Evolutionary conservation across 1,140 invertebrate genomes (phyloP).

Genomic region (Lerema accius): DNA sequence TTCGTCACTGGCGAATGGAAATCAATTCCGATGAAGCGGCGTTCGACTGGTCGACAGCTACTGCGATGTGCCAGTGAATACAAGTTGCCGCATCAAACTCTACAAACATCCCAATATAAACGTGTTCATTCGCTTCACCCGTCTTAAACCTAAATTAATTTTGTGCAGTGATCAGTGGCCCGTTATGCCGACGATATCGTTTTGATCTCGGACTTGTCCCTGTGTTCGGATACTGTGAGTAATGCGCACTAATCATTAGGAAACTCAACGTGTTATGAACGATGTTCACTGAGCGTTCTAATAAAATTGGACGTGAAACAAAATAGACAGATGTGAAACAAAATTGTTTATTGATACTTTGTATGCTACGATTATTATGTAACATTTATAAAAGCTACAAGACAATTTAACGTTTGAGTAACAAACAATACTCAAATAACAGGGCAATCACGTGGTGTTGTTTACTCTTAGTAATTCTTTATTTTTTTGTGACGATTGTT

Average conservation of each 20-base stretch:
- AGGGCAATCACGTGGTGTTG: too few species aligned
- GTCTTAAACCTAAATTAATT: constrained; percentile 73
- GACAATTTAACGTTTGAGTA: too few species aligned
- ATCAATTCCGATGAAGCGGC: constrained; percentile 56
- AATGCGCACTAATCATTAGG: constrained; percentile 33
- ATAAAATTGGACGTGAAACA: constrained; percentile 4
- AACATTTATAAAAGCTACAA: too few species aligned
- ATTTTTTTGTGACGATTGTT: too few species aligned
- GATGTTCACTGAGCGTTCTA: not conserved
- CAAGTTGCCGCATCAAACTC: constrained; percentile 58
- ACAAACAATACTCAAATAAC: too few species aligned
- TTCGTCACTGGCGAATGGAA: constrained; percentile 57
- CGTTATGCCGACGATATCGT: constrained; percentile 62
- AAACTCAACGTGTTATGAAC: constrained; percentile 20
- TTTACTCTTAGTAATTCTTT: too few species aligned
- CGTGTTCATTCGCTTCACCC: constrained; percentile 44
- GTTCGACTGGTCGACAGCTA: constrained; percentile 49
- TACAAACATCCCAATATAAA: constrained; percentile 51
- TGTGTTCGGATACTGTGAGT: constrained; percentile 30
- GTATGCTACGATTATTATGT: too few species aligned
- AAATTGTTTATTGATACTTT: not conserved
- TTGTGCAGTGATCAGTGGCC: constrained; percentile 63
- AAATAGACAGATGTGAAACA: not conserved
- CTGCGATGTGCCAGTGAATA: constrained; percentile 60
- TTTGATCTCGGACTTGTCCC: constrained; percentile 51